phyloP scores from a whole-genome alignment of 2,888 invertebrate genomes.

The Lithophane ornitopus region DNA sequence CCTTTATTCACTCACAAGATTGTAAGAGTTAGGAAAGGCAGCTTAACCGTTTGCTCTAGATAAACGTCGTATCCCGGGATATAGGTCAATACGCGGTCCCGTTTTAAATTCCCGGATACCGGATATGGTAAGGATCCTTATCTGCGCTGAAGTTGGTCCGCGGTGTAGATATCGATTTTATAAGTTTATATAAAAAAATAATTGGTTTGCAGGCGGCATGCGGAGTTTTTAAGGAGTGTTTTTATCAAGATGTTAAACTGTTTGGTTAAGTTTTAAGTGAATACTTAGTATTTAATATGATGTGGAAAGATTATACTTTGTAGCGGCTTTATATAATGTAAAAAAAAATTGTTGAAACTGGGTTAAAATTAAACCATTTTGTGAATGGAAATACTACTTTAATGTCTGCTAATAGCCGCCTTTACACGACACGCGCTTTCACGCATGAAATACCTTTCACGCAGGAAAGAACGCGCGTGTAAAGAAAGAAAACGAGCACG shows the following conservation, averaged over 20 bases:
- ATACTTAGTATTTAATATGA: not conserved
- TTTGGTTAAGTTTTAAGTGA: not conserved
- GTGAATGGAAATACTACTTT: too few relatives aligned
- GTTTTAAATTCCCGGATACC: constrained; percentile 60
- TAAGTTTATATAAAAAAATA: constrained; percentile 43
- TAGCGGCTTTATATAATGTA: too few relatives aligned
- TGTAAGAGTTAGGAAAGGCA: constrained; percentile 2
- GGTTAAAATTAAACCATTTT: not conserved
- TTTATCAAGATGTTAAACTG: not conserved
- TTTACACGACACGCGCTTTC: too few relatives aligned
- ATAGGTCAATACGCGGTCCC: constrained; percentile 51
- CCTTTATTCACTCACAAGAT: constrained; percentile 1
- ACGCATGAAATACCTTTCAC: too few relatives aligned
- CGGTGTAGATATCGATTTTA: constrained; percentile 49
- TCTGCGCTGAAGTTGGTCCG: constrained; percentile 41
- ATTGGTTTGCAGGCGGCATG: constrained; percentile 31
- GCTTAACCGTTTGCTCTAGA: constrained; percentile 21
- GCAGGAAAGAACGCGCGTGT: too few relatives aligned
- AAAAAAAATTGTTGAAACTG: too few relatives aligned
- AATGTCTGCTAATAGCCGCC: too few relatives aligned
- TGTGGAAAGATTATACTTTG: not conserved
- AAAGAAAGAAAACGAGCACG: too few relatives aligned
- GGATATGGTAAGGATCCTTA: constrained; percentile 57
- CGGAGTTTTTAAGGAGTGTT: not conserved
- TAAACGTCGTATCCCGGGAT: constrained; percentile 29